Base-by-base conservation (phyloP, 2,113 vertebrate species). In the Phalacrocorax carbo region DNA sequence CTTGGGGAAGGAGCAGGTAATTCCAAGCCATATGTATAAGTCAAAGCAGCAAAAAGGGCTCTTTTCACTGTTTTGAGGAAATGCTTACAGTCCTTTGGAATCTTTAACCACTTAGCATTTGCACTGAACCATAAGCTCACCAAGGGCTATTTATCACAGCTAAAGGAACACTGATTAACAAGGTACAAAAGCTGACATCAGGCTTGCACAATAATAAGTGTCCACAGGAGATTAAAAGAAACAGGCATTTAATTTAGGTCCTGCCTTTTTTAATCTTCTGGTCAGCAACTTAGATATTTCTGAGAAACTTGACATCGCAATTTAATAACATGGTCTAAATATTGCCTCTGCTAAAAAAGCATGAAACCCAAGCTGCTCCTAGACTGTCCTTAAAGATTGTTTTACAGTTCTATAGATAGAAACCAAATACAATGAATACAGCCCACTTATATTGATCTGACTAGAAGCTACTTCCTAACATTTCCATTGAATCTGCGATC, bases 331-430 rank as follows among this genome's bases (percentile, higher is more conserved):
- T 94, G 42, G 15, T 40, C 92, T 93, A 96, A 88, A 86, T 55
- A 88, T 15, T 60, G 64, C 51, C 76, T 83, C 64, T 88, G n/a
- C 49, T 79, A 69, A 57, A 82, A 84, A 81, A 82, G 72, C 57
- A 79, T 32, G 73, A 84, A 94, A 88, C 20, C 20, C 65, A 82
- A 92, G 61, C 15, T 84, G 34, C 69, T 91, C 65, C 69, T 72
- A 64, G 52, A 46, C 61, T 75, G 40, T 72, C 65, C 49, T 95
- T 84, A 57, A 71, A 86, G 77, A 86, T 20, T 61, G 32, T 57
- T 88, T 90, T 89, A 88, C 70, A 84, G 61, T 87, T 79, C 86
- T 94, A 82, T 92, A 92, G 77, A 96, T 92, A 89, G 91, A 96
- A 95, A 94, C 19, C 79, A 86, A 91, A 82, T 94, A 91, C 21